Percentiles rank a stretch among this genome's conserved stretches.
Evolutionary conservation across 2,113 vertebrate species (phyloP).

Genomic region (Pygoscelis adeliae): DNA sequence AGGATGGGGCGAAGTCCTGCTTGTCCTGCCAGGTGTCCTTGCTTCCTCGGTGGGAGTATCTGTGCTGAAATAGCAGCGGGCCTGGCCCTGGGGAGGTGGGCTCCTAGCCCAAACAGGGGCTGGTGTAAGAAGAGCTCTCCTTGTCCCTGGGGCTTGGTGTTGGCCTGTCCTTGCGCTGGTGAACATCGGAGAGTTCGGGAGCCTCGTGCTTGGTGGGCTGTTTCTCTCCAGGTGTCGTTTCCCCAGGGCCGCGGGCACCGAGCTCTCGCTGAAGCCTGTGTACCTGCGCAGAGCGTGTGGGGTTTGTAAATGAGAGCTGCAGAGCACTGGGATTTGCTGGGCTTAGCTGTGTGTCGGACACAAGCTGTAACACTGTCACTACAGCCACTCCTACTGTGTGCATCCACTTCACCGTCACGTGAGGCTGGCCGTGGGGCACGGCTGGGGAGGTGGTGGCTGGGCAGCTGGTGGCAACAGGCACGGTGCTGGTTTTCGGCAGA

Average conservation of each 20-base stretch:
- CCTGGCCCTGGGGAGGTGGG: not conserved
- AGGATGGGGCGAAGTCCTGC: not conserved
- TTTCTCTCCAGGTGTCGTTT: not conserved
- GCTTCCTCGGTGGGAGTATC: not conserved
- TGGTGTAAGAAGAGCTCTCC: not conserved
- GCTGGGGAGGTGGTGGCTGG: not conserved
- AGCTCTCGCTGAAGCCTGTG: not conserved
- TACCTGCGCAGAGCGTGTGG: constrained; percentile 8
- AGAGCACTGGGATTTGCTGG: constrained; percentile 49
- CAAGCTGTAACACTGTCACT: constrained; percentile 26
- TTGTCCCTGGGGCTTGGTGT: not conserved
- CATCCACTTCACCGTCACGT: constrained; percentile 18
- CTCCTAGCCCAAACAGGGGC: not conserved
- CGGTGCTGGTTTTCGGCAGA: fast-evolving
- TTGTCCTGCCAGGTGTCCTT: not conserved
- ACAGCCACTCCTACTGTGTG: constrained; percentile 54
- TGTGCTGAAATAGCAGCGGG: not conserved
- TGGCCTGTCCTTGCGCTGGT: not conserved
- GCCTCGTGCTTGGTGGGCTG: fast-evolving
- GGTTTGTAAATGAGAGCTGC: constrained; percentile 54
- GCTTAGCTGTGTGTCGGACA: constrained; percentile 31
- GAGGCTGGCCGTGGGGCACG: not conserved
- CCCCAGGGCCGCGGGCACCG: fast-evolving
- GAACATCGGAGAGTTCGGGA: fast-evolving
- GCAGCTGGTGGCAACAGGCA: fast-evolving